Percentiles rank a stretch among this genome's conserved stretches.
These are phyloP conservation scores for Phyllostomus hastatus DNA, from an alignment of 2,113 vertebrate species.

Conservation along the genomic window DNA sequence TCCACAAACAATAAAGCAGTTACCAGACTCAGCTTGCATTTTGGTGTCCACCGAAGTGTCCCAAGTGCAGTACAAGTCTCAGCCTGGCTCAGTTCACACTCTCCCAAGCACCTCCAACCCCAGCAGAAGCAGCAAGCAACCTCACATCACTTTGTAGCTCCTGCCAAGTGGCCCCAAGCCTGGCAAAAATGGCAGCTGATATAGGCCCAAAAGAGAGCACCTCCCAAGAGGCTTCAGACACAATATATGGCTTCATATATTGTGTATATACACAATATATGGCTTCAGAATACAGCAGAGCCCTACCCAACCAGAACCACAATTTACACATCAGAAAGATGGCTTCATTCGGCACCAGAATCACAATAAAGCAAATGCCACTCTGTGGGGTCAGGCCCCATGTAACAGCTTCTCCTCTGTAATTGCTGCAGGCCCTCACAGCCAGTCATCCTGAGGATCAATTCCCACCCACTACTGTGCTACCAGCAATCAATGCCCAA, in stretches of 20 bases:
- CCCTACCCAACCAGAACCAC: not conserved
- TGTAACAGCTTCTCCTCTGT: not conserved
- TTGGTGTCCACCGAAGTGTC: too few relatives aligned
- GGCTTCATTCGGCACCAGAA: not conserved
- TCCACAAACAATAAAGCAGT: not conserved
- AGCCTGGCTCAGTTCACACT: too few relatives aligned
- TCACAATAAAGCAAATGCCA: not conserved
- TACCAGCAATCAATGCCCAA: not conserved
- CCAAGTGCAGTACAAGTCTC: too few relatives aligned
- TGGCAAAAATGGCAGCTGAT: not conserved
- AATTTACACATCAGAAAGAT: not conserved
- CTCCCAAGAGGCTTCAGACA: too few relatives aligned
- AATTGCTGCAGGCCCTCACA: not conserved
- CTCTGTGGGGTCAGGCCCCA: not conserved
- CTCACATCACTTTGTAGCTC: too few relatives aligned
- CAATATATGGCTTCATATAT: too few relatives aligned
- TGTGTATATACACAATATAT: too few relatives aligned
- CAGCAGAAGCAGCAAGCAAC: too few relatives aligned
- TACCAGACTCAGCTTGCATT: not conserved
- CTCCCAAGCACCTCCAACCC: too few relatives aligned
- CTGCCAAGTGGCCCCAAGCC: too few relatives aligned
- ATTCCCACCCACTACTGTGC: not conserved
- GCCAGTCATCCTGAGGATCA: not conserved
- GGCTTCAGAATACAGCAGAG: not conserved
- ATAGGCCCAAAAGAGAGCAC: too few relatives aligned